Percentiles rank a stretch among this genome's conserved stretches.
phyloP scores from a whole-genome alignment of 2,888 invertebrate species.

The Apamea epomidion region DNA sequence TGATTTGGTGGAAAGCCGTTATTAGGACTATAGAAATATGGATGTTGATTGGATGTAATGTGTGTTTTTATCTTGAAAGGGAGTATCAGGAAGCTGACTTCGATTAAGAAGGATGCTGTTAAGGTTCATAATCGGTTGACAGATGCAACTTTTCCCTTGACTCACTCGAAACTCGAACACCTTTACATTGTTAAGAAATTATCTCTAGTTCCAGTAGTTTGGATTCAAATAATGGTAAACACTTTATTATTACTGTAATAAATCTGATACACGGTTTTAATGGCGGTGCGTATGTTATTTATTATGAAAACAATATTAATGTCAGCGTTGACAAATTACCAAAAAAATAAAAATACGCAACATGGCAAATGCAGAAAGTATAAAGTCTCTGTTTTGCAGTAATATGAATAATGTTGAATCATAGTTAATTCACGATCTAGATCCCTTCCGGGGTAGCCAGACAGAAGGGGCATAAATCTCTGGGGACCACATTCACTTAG shows the following conservation, averaged over 20 bases:
- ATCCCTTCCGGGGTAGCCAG: constrained; percentile 34
- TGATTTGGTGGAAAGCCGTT: constrained; percentile 49
- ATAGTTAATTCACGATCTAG: constrained; percentile 46
- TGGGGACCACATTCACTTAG: constrained; percentile 37
- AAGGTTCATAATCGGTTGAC: background rate
- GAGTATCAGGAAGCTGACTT: constrained; percentile 27
- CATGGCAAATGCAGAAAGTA: constrained; percentile 10
- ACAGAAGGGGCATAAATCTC: constrained; percentile 21
- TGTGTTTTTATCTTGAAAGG: constrained; percentile 34
- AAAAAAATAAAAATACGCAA: constrained; percentile 23
- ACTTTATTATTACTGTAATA: background rate
- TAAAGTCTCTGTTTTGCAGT: constrained; percentile 14
- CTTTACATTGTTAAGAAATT: background rate
- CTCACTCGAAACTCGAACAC: background rate
- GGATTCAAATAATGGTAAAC: too few species aligned
- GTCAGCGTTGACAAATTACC: constrained; percentile 27
- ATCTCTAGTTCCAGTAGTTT: background rate
- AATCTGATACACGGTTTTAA: background rate
- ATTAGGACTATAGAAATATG: constrained; percentile 49
- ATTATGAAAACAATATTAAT: constrained; percentile 7
- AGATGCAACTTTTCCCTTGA: background rate
- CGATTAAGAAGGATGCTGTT: background rate
- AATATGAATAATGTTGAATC: constrained; percentile 35
- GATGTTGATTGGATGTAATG: constrained; percentile 42
- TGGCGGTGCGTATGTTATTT: background rate